Conservation (phyloP, 2,113 vertebrate species). For the Platanista minor region DNA sequence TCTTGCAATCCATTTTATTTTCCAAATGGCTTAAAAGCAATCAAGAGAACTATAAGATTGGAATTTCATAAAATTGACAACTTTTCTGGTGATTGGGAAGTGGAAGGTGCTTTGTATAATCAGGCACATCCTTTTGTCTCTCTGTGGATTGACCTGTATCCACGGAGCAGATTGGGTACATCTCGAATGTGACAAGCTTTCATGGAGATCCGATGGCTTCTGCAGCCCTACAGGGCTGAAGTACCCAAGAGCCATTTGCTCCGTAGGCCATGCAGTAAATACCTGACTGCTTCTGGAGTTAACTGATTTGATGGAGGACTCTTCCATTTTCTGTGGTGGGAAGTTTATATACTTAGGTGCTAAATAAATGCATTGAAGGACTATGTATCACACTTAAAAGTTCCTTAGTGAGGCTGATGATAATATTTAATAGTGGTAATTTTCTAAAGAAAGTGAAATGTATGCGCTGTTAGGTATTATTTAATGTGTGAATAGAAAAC, state of each 20-base stretch:
- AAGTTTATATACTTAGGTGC: not conserved
- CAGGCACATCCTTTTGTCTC: not conserved
- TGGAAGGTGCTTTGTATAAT: not conserved
- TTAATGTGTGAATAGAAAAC: not conserved
- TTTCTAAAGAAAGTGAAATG: not conserved
- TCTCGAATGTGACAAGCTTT: not conserved
- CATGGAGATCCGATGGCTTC: not conserved
- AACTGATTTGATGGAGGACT: not conserved
- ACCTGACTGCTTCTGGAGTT: not conserved
- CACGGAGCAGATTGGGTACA: not conserved
- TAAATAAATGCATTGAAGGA: not conserved
- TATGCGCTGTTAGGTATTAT: not conserved
- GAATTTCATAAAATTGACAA: not conserved
- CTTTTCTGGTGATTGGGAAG: not conserved
- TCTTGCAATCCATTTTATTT: slow-evolving; percentile 17
- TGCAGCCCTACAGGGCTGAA: not conserved
- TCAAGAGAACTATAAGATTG: not conserved
- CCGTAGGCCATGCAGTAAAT: not conserved
- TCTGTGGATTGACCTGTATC: not conserved
- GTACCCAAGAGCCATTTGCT: not conserved
- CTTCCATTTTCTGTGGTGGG: not conserved
- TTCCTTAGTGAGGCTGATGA: not conserved
- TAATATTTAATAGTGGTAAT: not conserved
- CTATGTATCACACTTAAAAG: not conserved
- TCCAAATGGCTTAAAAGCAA: slow-evolving; percentile 4